A percentile compares a stretch with the other conserved stretches of the same genome.
These are phyloP conservation scores for Cosmopolites sordidus DNA, from an alignment of 2,888 invertebrate genomes.

Conservation along the genomic window DNA sequence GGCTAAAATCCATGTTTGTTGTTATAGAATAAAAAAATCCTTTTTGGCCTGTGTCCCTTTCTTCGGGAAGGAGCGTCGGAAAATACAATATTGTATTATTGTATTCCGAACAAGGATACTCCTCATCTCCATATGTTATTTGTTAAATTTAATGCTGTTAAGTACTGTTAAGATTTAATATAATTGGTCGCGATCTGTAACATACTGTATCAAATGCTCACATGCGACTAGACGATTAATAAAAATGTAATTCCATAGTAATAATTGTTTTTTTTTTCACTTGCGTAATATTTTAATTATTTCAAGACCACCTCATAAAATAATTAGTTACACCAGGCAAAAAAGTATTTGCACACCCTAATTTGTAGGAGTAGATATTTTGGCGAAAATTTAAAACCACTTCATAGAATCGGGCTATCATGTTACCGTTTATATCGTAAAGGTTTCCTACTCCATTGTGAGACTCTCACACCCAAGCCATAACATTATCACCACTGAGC, in stretches of 20 bases:
- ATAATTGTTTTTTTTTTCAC: neutral
- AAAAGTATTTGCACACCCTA: too few species aligned
- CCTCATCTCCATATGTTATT: constrained; percentile 51
- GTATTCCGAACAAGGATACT: constrained; percentile 31
- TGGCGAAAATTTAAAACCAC: too few species aligned
- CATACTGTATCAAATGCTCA: constrained; percentile 51
- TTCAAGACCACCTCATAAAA: too few species aligned
- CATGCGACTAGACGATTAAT: constrained; percentile 32
- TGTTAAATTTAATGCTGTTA: constrained; percentile 52
- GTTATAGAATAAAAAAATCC: constrained; percentile 23
- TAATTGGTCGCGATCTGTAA: constrained; percentile 49
- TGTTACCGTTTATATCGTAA: too few species aligned
- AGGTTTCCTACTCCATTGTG: too few species aligned
- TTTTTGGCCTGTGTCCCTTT: constrained; percentile 19
- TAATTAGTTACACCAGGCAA: too few species aligned
- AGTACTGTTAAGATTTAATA: constrained; percentile 49
- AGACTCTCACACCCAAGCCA: too few species aligned
- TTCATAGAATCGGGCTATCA: too few species aligned
- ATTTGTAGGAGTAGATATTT: too few species aligned
- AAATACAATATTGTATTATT: constrained; percentile 19
- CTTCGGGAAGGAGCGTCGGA: constrained; percentile 14
- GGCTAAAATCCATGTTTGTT: constrained; percentile 23
- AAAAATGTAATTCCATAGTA: constrained; percentile 28
- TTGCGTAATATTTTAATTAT: too few species aligned
- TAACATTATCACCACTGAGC: too few species aligned